Evolutionary conservation across 2,113 vertebrate species (phyloP), one percentile per base, ranked within the genome.

Genomic region (Ammodramus savannarum): DNA sequence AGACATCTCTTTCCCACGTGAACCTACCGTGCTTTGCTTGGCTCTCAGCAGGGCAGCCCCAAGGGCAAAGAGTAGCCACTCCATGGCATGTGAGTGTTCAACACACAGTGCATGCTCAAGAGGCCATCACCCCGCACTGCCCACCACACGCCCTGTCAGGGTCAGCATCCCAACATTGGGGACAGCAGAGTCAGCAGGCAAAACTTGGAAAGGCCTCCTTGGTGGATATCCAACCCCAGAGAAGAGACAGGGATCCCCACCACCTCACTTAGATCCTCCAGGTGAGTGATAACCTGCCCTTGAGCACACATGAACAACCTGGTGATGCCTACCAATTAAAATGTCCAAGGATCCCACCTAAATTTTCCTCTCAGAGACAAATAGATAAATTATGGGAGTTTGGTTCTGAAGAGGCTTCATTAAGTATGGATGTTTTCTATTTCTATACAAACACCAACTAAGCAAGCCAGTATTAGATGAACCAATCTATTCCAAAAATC

Each of bases 61-160:
- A 26, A 0, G 1, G 29, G 49, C 32, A 38, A 61, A 49, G 29
- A 69, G 49, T 10, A 79, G 31, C 38, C 41, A 23, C 43, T 44
- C 15, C 32, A 32, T 1, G 2, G 14, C 27, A 27, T 1, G 2
- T 1, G 6, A 49, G 25, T 21, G 39, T n/a, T 49, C 43, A 43
- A 10, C 32, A 43, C 20, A 65, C 0, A 6, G 21, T 26, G 18
- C 12, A 7, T 3, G 20, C n/a, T 52, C 55, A 59, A 43, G 34
- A 77, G 46, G 20, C 12, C 36, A 31, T 18, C 6, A 23, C 8
- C 10, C 19, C 22, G 13, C 8, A 1, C 19, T 44, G 58, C 23
- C 36, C 31, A 9, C 43, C 3, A 0, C 31, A 36, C 9, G 5
- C 20, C 18, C 59, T 58, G 46, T 52, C 26, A 4, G 8, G 27